Base-by-base conservation (phyloP, 2,888 invertebrate species). In the Prostheceraeus crozeri region DNA sequence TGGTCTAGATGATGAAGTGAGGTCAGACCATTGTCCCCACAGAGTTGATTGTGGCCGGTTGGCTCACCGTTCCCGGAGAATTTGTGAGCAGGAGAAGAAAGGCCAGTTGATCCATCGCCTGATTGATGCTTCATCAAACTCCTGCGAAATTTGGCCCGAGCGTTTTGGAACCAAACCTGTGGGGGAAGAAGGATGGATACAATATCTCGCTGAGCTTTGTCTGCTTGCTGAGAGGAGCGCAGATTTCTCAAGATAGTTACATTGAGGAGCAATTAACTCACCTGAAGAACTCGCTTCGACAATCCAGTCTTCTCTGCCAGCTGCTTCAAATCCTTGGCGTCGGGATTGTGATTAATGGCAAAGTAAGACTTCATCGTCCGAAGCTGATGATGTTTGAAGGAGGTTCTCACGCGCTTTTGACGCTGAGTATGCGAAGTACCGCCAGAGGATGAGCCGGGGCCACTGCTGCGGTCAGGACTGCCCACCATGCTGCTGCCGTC, bases 321-420 rank as follows among this genome's bases (percentile, higher is more conserved):
- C 73, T 94, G 91, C 75, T 98, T 96, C 62, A 98, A 81, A 76
- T 98, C 98, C 77, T 99, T 99, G 58, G 98, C 94, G 73, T 98
- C 98, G 0, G 98, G 98, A 78, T 98, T 98, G 79, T 98, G 98
- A 80, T 98, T 98, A 72, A 96, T 86, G 54, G 89, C 86, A 76
- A 98, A 98, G 77, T 98, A 98, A 40, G 89, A 89, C 79, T 98
- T 98, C 96, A 98, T 98, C 56, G 94, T 93, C 63, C 94, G 81
- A 64, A 99, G 82, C 77, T 98, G 98, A 76, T 96, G 93, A 76
- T 98, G 98, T 77, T 98, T 98, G 81, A 99, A 98, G 67, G 93
- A 94, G 53, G 98, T 98, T 60, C 98, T 82, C 89, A 98, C 94
- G 60, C 98, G 83, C 77, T 98, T 98, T 89, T 77, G 76, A 59